These are phyloP conservation scores for Odontomachus brunneus DNA, from an alignment of 1,140 invertebrate genomes.

Conservation along the genomic window DNA sequence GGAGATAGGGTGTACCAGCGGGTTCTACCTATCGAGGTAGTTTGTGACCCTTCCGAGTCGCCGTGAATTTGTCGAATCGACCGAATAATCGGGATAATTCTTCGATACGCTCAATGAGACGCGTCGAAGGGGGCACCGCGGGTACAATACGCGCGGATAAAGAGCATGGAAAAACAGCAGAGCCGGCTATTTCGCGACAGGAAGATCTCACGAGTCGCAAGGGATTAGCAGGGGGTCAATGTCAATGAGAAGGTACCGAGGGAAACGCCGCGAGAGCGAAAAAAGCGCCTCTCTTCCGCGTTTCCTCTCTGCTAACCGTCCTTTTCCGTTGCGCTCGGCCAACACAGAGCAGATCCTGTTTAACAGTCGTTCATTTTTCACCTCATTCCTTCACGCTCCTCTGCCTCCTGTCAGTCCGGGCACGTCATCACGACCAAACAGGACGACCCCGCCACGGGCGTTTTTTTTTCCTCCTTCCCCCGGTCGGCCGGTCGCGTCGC, in stretches of 20 bases:
- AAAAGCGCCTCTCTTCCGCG: constrained; percentile 5
- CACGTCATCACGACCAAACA: constrained; percentile 74
- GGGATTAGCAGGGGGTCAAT: neutral
- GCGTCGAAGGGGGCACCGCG: neutral
- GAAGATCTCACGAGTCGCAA: neutral
- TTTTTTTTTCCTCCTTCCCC: constrained; percentile 34
- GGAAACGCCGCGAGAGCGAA: neutral
- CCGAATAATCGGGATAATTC: constrained; percentile 28
- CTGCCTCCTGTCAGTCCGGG: constrained; percentile 78
- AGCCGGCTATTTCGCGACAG: neutral
- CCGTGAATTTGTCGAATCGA: constrained; percentile 16
- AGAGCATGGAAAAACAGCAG: neutral
- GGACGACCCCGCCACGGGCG: constrained; percentile 53
- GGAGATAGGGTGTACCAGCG: constrained; percentile 54
- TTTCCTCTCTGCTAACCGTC: constrained; percentile 1
- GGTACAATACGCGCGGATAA: neutral
- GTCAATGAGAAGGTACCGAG: neutral
- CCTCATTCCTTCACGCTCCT: constrained; percentile 76
- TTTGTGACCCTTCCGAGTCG: constrained; percentile 40
- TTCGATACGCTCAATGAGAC: neutral
- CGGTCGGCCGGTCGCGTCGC: constrained; percentile 30
- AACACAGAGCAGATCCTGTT: constrained; percentile 74
- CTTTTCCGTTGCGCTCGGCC: constrained; percentile 69
- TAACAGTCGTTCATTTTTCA: constrained; percentile 75
- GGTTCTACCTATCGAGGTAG: constrained; percentile 62